These are phyloP conservation scores for Sebastes matsubarae DNA, from an alignment of 2,797 vertebrate species.

Conservation along the genomic window DNA sequence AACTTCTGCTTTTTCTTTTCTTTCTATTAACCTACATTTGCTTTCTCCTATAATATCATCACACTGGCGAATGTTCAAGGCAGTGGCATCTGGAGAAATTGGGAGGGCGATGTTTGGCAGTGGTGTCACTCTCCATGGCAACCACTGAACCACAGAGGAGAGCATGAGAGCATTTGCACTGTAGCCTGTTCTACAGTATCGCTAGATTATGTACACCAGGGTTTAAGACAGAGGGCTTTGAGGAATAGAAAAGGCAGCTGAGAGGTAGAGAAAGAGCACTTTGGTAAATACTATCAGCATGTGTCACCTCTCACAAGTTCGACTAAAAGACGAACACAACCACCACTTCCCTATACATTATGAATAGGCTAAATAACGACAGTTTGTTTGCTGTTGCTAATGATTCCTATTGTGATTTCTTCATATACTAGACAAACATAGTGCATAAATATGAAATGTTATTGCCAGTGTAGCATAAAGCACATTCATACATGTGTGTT, in stretches of 20 bases:
- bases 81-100: neutral
- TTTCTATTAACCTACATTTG: neutral
- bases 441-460: neutral
- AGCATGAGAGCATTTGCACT: neutral
- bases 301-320: neutral
- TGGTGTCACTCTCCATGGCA: neutral
- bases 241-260: neutral
- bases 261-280: slow-evolving; percentile 13
- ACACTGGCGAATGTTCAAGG: neutral
- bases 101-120: neutral
- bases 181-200: neutral
- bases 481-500: neutral
- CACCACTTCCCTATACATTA: neutral
- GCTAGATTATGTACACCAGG: neutral
- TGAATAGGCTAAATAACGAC: too few species aligned
- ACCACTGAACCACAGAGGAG: neutral
- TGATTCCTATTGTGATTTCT: neutral
- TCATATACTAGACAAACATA: neutral
- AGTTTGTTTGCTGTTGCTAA: too few species aligned
- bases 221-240: neutral
- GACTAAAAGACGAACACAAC: neutral
- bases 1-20: slow-evolving; percentile 13
- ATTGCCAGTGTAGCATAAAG: neutral
- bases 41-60: neutral
- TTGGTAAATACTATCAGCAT: slow-evolving; percentile 21